phyloP scores from a whole-genome alignment of 23 tunicate species.

The Corella eumyota region DNA sequence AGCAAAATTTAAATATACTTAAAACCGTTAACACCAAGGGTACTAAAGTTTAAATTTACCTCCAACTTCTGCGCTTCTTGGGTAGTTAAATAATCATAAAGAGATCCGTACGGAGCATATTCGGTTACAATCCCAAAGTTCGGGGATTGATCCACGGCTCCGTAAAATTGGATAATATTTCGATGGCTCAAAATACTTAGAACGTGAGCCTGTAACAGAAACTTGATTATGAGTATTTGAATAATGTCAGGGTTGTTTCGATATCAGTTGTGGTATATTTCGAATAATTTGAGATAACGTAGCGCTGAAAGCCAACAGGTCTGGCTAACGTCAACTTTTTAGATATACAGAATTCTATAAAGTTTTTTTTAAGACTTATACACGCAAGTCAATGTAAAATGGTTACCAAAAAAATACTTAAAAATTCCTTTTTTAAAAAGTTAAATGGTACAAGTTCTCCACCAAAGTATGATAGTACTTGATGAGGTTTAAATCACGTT shows the following conservation, averaged over 20 bases:
- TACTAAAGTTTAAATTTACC: constrained; percentile 6
- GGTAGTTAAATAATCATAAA: constrained; percentile 48
- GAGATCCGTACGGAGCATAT: constrained; percentile 81
- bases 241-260: not conserved
- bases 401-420: too few species aligned
- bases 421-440: too few species aligned
- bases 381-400: too few species aligned
- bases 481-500: constrained; percentile 22
- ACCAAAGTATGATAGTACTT: constrained; percentile 57
- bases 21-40: not conserved
- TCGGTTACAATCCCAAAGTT: constrained; percentile 79
- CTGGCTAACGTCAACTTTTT: too few species aligned
- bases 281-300: too few species aligned
- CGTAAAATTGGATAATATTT: constrained; percentile 82
- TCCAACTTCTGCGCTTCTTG: constrained; percentile 39
- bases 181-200: constrained; percentile 67
- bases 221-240: not conserved
- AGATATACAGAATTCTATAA: too few species aligned
- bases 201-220: constrained; percentile 49
- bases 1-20: not conserved
- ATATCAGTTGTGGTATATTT: too few species aligned
- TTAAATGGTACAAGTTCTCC: too few species aligned
- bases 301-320: too few species aligned
- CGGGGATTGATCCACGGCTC: constrained; percentile 70
- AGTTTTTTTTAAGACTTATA: too few species aligned